Evolutionary conservation across 2,113 vertebrate species (phyloP), one percentile per base, ranked within the genome.

Genomic region (Narcine bancroftii): DNA sequence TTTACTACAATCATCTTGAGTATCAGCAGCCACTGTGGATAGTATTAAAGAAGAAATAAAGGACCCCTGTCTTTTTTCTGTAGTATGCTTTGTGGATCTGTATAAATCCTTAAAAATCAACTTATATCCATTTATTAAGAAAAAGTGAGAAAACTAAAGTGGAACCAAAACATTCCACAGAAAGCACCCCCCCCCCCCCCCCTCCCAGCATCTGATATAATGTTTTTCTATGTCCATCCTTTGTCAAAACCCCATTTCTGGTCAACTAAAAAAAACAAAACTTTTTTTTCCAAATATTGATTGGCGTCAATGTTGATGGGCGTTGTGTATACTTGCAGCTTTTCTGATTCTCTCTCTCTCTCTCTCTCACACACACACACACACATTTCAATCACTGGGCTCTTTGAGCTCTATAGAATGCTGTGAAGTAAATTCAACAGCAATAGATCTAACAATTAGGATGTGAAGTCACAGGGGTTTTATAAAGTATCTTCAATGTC

Each of bases 351-450:
- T 33, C 0, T 3, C 45, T 3, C 4, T 53, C 47, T 29, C 45
- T 15, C 9, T 47, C 47, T 29, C 45, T 0, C 47, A 81, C 21
- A 53, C 47, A 83, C 19, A 83, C 47, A 53, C 79, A 50, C 79
- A 60, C 53, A 63, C 50, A n/a, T 9, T 29, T 65, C 26, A 60
- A 7, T n/a, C 3, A n/a, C 53, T 39, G 33, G 3, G 45, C 5
- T 87, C 10, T 11, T 13, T 63, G 56, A 87, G 11, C 33, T 33
- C 17, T 2, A 42, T 4, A 39, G 15, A 10, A 42, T 66, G 85
- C 56, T 39, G 60, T 89, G 60, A 89, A 65, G 56, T 65, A 11
- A 89, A 89, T 91, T 42, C 42, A 91, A 89, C 36, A 45, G 19
- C 39, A 65, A 33, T 42, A 0, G 13, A 42, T 3, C 39, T 89